Conservation (phyloP, 2,888 invertebrate species). For the Metallyticus violacea region DNA sequence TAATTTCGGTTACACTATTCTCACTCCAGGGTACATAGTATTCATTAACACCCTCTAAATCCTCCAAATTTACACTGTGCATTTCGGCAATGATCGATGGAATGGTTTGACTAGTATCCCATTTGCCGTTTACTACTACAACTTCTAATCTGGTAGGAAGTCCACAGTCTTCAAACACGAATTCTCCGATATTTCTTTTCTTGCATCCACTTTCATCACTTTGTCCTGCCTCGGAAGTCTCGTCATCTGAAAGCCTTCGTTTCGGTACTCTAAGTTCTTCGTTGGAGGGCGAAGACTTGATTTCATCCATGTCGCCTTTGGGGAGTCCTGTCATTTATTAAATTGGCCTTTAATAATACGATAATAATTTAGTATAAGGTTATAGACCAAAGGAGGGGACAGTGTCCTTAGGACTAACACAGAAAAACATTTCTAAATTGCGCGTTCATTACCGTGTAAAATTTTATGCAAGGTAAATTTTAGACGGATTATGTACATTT, state of each 20-base stretch:
- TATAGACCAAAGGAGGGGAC: no score
- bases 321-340: not conserved
- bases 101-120: slow-evolving; percentile 47
- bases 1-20: slow-evolving; percentile 7
- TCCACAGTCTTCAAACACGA: not conserved
- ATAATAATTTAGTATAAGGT: no score
- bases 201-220: not conserved
- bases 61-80: slow-evolving; percentile 46
- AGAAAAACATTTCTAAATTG: no score
- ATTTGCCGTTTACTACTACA: slow-evolving; percentile 47
- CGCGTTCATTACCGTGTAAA: no score
- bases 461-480: not conserved
- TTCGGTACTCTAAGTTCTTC: not conserved
- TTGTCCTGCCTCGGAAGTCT: not conserved
- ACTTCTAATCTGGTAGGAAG: slow-evolving; percentile 34
- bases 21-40: not conserved
- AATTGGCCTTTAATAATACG: no score
- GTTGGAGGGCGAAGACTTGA: not conserved
- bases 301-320: not conserved
- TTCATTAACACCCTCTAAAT: slow-evolving; percentile 28
- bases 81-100: slow-evolving; percentile 47
- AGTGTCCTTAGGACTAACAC: no score
- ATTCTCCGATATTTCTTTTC: not conserved
- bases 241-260: not conserved
- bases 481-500: not conserved